Percentiles rank a stretch among this genome's conserved stretches.
Evolutionary conservation across 2,113 vertebrate species (phyloP).

Genomic region (Ochotona princeps): DNA sequence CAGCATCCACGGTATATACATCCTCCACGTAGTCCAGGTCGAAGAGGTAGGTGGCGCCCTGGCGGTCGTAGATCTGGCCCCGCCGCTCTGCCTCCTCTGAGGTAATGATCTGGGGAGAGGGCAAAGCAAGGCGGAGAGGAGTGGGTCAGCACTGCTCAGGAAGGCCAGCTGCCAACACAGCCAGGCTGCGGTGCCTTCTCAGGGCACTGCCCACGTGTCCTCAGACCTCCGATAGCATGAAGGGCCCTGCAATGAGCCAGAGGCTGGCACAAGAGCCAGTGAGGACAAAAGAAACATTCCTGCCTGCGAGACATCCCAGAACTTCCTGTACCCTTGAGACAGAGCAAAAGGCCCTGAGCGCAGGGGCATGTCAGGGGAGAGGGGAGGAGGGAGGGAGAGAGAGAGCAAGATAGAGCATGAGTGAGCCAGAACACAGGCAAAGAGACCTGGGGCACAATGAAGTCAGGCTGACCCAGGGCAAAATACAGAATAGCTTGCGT

Average conservation of each 20-base stretch:
- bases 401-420: conserved; percentile 29
- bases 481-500: too few relatives aligned
- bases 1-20: conserved; percentile 95
- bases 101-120: conserved; percentile 91
- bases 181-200: neutral
- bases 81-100: conserved; percentile 94
- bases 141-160: conserved; percentile 7
- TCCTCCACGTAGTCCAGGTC: conserved; percentile 92
- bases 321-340: neutral
- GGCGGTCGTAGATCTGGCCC: conserved; percentile 93
- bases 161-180: neutral
- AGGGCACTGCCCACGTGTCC: neutral
- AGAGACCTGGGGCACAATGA: too few relatives aligned
- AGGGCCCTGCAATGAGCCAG: neutral
- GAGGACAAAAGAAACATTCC: neutral
- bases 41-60: conserved; percentile 94
- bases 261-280: neutral
- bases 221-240: neutral
- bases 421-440: too few relatives aligned
- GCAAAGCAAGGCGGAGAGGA: neutral
- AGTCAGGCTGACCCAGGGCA: neutral
- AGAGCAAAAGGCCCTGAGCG: neutral
- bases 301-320: neutral
- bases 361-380: neutral
- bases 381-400: neutral